phyloP scores from a whole-genome alignment of 2,113 vertebrate genomes.

The Trichomycterus rosablanca region DNA sequence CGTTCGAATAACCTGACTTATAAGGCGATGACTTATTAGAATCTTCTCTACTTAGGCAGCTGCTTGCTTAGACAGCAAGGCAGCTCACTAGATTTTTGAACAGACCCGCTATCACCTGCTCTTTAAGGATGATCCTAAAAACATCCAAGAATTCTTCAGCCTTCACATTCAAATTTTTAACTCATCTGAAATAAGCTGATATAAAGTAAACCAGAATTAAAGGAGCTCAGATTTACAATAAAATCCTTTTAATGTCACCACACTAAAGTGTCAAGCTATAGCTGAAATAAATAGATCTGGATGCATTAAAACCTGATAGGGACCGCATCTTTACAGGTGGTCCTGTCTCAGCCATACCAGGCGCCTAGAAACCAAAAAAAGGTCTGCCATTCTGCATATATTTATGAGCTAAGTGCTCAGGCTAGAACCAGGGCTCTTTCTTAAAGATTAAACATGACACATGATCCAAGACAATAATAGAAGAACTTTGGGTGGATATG shows the following conservation, averaged over 20 bases:
- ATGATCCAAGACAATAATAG: background rate
- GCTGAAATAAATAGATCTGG: slow-evolving; percentile 38
- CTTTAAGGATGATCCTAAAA: no score
- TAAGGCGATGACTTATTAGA: no score
- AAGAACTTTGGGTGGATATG: background rate
- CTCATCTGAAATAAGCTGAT: no score
- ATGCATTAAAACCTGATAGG: slow-evolving; percentile 20
- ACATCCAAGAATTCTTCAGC: no score
- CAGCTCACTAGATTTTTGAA: no score
- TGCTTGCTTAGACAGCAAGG: no score
- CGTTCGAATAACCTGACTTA: no score
- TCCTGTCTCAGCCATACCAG: slow-evolving; percentile 3
- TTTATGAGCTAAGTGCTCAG: background rate
- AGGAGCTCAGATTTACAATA: slow-evolving; percentile 34
- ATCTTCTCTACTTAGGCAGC: no score
- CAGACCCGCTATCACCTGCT: no score
- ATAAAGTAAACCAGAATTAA: no score
- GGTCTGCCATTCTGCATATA: slow-evolving; percentile 8
- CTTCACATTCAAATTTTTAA: no score
- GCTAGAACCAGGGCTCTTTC: background rate
- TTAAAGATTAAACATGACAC: slow-evolving; percentile 5
- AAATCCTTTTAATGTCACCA: slow-evolving; percentile 65
- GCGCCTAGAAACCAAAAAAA: background rate
- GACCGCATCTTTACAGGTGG: slow-evolving; percentile 5
- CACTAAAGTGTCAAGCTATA: slow-evolving; percentile 24